Base-by-base conservation (phyloP, 1,140 invertebrate genomes). In the Paralvinella palmiformis region DNA sequence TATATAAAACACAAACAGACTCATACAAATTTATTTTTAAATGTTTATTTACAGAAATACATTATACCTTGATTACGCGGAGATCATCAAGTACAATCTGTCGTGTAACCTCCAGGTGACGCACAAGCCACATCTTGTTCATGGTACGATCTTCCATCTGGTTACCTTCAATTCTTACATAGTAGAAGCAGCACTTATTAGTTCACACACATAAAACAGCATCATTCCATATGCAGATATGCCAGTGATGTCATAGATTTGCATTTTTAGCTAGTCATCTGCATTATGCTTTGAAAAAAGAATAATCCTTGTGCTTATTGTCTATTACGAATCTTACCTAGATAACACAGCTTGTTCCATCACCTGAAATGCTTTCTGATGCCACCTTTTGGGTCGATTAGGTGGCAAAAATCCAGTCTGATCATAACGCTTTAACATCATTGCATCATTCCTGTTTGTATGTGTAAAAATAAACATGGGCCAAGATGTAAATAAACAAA, bases 61-160 rank as follows among this genome's bases (percentile, higher is more conserved):
- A 41, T 20, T 20, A 55, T 69, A 81, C 80, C 81, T 95, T 96
- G 0, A 95, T 91, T 32, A 97, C 92, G 68, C 90, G 83, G 52
- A 98, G 81, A 80, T 98, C 94, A 74, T 96, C 92, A 0, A 97
- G 77, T 71, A 96, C 91, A 0, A 95, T 80, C 73, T 91, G 88
- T 36, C 94, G 83, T 1, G 89, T 91, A n/a, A 95, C 77, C 74
- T 86, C 85, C 35, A 86, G 71, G 72, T 86, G 84, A 22, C 83
- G 82, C 2, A 98, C 94, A 4, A 99, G 83, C 96, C 96, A 99
- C 85, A 96, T 88, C 81, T 97, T 97, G 78, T 97, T 94, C 67
- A 90, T 89, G 13, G 85, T 84, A 59, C 94, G 81, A 73, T 95
- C 93, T 70, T 98, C 95, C 2, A 97, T 86, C 71, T 96, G 92